Evolutionary conservation across 2,797 vertebrate genomes (phyloP).

Genomic region (Muscicapa comitata): DNA sequence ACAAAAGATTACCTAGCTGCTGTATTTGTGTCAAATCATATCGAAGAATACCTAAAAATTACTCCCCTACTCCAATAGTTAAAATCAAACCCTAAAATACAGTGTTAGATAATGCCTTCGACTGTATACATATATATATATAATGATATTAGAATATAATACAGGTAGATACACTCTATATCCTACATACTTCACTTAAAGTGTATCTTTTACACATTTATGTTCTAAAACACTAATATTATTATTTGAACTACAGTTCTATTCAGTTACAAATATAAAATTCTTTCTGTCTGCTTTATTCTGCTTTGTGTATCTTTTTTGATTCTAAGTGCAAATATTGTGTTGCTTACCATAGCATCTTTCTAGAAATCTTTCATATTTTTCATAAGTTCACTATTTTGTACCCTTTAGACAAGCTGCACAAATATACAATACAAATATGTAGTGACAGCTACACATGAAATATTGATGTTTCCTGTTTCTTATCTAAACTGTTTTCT

Average conservation of each 20-base stretch:
- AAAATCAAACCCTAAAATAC: neutral
- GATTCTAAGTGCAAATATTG: neutral
- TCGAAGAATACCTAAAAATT: neutral
- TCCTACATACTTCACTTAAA: neutral
- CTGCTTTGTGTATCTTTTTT: neutral
- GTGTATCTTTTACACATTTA: neutral
- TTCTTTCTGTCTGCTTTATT: neutral
- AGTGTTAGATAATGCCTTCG: neutral
- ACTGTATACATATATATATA: no score
- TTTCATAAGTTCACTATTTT: neutral
- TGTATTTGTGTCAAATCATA: neutral
- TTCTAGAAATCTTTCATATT: neutral
- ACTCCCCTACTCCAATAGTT: neutral
- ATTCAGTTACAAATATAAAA: neutral
- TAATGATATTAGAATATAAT: neutral
- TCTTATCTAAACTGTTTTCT: neutral
- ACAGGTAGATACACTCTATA: neutral
- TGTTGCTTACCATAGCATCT: neutral
- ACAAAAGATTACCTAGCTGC: neutral
- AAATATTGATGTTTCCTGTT: neutral
- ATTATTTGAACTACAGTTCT: neutral
- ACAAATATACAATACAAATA: neutral
- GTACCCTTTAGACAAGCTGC: neutral
- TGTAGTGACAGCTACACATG: neutral
- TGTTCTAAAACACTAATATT: neutral